Evolutionary conservation across 1,140 invertebrate genomes (phyloP).

Genomic region (Akabosia matsudoensis): DNA sequence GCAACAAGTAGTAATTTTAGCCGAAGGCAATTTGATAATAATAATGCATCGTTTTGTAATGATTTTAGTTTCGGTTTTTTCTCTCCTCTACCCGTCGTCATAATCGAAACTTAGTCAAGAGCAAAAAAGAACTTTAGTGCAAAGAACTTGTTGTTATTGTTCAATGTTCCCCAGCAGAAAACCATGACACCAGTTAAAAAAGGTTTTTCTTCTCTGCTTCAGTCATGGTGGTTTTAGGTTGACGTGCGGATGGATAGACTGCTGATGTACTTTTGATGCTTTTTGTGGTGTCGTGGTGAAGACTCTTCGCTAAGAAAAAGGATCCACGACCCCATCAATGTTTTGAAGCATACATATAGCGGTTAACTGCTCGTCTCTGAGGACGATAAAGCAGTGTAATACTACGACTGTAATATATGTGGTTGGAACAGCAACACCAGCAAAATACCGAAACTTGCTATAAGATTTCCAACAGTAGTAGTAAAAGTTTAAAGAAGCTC

Average conservation of each 20-base stretch:
- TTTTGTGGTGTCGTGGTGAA: background rate
- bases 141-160: background rate
- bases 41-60: background rate
- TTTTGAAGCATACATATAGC: background rate
- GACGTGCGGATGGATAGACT: background rate
- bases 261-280: background rate
- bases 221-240: background rate
- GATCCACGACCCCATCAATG: background rate
- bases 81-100: background rate
- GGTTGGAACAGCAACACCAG: too few species aligned
- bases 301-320: background rate
- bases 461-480: background rate
- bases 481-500: background rate
- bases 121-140: background rate
- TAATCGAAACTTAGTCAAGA: background rate
- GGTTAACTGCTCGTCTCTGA: background rate
- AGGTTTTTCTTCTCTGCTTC: background rate
- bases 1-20: background rate
- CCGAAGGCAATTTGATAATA: background rate
- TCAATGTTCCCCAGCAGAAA: background rate
- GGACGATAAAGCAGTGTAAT: too few species aligned
- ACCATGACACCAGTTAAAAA: background rate
- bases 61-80: constrained; percentile 6
- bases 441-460: too few species aligned
- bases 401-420: too few species aligned